Conservation (phyloP, 2,888 invertebrate genomes). For the Ectemnius cavifrons region DNA sequence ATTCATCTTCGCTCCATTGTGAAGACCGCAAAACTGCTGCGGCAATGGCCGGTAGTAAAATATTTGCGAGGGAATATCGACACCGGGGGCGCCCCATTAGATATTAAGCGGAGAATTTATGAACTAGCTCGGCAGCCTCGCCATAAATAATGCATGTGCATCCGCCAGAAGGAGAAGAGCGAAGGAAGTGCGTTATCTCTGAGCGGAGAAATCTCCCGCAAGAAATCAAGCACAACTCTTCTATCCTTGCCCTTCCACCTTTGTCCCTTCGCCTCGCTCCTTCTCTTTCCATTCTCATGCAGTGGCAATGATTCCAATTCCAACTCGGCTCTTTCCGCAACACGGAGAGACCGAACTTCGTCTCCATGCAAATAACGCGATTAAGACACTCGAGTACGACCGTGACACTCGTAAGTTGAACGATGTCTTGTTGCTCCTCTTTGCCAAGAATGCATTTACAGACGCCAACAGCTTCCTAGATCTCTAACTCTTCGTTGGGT, state of each 20-base stretch:
- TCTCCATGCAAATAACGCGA: constrained; percentile 62
- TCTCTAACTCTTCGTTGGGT: no score
- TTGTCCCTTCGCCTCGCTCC: no score
- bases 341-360: constrained; percentile 28
- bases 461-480: no score
- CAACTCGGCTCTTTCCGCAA: no score
- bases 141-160: constrained; percentile 46
- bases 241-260: no score
- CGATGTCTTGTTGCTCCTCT: no score
- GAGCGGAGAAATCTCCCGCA: no score
- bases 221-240: no score
- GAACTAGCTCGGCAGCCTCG: constrained; percentile 8
- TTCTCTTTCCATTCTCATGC: no score
- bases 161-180: constrained; percentile 12
- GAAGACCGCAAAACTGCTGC: neutral
- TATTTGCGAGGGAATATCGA: constrained; percentile 6
- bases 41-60: constrained; percentile 15
- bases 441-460: no score
- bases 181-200: constrained; percentile 5
- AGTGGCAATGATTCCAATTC: no score
- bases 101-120: constrained; percentile 39
- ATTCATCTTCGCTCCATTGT: constrained; percentile 1
- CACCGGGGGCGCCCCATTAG: neutral
- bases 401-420: constrained; percentile 49
- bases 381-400: constrained; percentile 63